Evolutionary conservation across 2,113 vertebrate species (phyloP).

Genomic region (Naja naja): DNA sequence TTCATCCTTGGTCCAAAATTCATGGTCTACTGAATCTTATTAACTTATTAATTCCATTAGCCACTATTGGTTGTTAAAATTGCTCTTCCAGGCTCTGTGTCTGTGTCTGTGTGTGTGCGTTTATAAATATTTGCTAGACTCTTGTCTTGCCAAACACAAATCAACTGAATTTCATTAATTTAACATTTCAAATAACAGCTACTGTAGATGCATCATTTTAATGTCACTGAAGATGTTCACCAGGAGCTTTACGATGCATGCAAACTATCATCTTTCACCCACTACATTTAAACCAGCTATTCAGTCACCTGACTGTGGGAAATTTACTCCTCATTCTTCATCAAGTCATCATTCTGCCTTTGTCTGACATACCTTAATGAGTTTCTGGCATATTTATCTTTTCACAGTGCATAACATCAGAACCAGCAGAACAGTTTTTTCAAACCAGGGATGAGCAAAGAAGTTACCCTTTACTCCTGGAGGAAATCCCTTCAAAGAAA

Average conservation of each 20-base stretch:
- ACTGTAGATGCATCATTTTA: constrained; percentile 3
- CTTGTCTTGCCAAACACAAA: not conserved
- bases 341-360: constrained; percentile 7
- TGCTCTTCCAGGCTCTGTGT: not conserved
- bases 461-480: not conserved
- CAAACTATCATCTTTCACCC: constrained; percentile 15
- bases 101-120: not conserved
- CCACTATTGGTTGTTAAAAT: not conserved
- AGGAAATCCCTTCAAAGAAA: no score
- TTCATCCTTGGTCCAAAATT: not conserved
- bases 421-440: not conserved
- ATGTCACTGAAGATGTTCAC: constrained; percentile 1
- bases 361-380: constrained; percentile 3
- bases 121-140: not conserved
- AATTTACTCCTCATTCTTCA: not conserved
- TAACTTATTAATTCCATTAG: not conserved
- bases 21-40: not conserved
- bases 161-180: constrained; percentile 30
- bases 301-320: constrained; percentile 40
- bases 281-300: constrained; percentile 35
- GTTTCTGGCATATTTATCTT: not conserved
- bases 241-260: constrained; percentile 13
- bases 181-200: constrained; percentile 22
- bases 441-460: not conserved
- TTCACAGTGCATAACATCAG: not conserved